Evolutionary conservation across 2,888 invertebrate species (phyloP).

Genomic region (Drosophila sordidapex): DNA sequence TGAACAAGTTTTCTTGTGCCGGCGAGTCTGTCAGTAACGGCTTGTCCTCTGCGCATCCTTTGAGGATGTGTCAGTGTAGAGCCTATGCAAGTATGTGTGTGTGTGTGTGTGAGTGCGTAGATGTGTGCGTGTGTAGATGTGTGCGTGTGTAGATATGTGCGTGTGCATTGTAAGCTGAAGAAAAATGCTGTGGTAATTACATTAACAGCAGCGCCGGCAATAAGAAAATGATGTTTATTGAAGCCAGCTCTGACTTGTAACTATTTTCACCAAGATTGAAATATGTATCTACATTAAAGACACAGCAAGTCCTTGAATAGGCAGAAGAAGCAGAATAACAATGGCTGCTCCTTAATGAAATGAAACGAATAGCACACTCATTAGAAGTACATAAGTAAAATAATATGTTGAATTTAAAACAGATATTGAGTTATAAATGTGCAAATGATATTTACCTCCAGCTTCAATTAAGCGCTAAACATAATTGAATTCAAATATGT

Average conservation of each 20-base stretch:
- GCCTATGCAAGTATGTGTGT: slow-evolving; percentile 11
- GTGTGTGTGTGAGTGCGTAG: slow-evolving; percentile 14
- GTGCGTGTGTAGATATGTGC: slow-evolving; percentile 18
- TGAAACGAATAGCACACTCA: not conserved
- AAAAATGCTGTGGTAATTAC: slow-evolving; percentile 81
- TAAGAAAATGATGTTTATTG: slow-evolving; percentile 68
- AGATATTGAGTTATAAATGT: not conserved
- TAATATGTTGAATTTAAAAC: not conserved
- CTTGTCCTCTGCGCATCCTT: slow-evolving; percentile 34
- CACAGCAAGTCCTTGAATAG: not conserved
- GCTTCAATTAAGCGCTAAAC: not conserved
- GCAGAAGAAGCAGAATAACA: not conserved
- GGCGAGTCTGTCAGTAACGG: slow-evolving; percentile 52
- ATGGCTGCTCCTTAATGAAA: not conserved
- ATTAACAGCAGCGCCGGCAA: slow-evolving; percentile 63
- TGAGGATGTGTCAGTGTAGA: slow-evolving; percentile 33
- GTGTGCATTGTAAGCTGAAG: slow-evolving; percentile 33
- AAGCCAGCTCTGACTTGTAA: slow-evolving; percentile 63
- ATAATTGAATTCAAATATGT: not conserved
- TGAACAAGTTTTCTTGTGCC: slow-evolving; percentile 55
- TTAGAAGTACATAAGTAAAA: not conserved
- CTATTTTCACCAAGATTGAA: slow-evolving; percentile 81
- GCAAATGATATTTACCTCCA: not conserved
- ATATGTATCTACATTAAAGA: slow-evolving; percentile 57
- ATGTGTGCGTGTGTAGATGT: not conserved